Conservation (phyloP, 2,113 vertebrate species). For the Tapirus terrestris region DNA sequence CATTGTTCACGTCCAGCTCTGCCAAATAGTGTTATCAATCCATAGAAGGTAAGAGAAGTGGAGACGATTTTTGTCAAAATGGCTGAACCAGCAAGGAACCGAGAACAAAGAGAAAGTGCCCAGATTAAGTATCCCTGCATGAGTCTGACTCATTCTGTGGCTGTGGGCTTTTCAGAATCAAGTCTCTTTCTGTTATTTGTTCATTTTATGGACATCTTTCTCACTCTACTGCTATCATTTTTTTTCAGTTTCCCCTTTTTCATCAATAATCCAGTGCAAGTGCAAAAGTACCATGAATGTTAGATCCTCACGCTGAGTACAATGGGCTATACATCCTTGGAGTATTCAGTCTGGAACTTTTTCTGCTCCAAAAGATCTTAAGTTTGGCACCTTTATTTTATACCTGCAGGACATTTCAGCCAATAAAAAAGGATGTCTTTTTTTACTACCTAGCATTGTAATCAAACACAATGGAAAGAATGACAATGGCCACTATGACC, state of each 20-base stretch:
- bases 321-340: background rate
- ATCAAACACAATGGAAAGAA: slow-evolving; percentile 42
- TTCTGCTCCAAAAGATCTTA: slow-evolving; percentile 25
- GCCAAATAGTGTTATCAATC: background rate
- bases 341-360: slow-evolving; percentile 35
- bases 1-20: background rate
- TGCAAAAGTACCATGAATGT: background rate
- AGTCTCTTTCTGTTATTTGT: background rate
- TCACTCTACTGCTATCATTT: background rate
- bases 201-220: background rate
- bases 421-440: slow-evolving; percentile 41
- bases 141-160: background rate
- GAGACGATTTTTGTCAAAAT: slow-evolving; percentile 26
- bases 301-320: background rate
- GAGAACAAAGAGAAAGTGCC: background rate
- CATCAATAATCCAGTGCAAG: slow-evolving; percentile 35
- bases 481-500: background rate
- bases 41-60: background rate
- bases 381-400: slow-evolving; percentile 54
- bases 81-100: background rate
- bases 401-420: slow-evolving; percentile 24
- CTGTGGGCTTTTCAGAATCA: background rate
- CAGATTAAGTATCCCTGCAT: background rate
- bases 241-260: background rate
- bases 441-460: background rate